Evolutionary conservation across 1,140 invertebrate genomes (phyloP).

Genomic region (Aethina tumida): DNA sequence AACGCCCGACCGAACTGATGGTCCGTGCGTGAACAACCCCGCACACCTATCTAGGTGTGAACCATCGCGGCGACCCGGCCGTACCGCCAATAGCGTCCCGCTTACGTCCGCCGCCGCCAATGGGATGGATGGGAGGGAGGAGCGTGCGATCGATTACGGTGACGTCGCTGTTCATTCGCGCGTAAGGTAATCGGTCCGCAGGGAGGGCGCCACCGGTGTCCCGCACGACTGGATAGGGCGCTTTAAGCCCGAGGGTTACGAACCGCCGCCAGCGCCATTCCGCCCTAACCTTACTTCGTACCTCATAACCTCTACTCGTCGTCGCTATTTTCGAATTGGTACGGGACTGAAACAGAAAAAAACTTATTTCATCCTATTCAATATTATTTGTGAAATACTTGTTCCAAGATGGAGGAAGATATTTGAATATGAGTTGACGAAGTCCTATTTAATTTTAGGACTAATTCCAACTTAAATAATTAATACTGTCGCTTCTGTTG

Average conservation of each 20-base stretch:
- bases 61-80: slow-evolving; percentile 15
- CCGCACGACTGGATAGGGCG: slow-evolving; percentile 10
- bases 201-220: slow-evolving; percentile 30
- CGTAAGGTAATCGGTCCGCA: slow-evolving; percentile 29
- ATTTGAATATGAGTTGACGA: too few relatives aligned
- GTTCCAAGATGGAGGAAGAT: too few relatives aligned
- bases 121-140: slow-evolving; percentile 15
- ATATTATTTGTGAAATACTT: too few relatives aligned
- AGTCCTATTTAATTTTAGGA: too few relatives aligned
- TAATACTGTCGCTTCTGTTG: too few relatives aligned
- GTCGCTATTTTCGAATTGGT: too few relatives aligned
- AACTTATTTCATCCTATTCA: too few relatives aligned
- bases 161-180: slow-evolving; percentile 30
- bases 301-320: too few relatives aligned
- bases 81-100: slow-evolving; percentile 15
- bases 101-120: slow-evolving; percentile 22
- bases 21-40: slow-evolving; percentile 8
- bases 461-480: too few relatives aligned
- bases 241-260: slow-evolving; percentile 27
- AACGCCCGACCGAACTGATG: slow-evolving; percentile 5
- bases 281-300: too few relatives aligned
- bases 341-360: too few relatives aligned
- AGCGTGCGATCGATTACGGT: slow-evolving; percentile 25
- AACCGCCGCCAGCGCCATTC: slow-evolving; percentile 4
- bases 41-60: slow-evolving; percentile 31